These are phyloP conservation scores for Apamea anceps DNA, from an alignment of 2,888 invertebrate species.

Conservation along the genomic window DNA sequence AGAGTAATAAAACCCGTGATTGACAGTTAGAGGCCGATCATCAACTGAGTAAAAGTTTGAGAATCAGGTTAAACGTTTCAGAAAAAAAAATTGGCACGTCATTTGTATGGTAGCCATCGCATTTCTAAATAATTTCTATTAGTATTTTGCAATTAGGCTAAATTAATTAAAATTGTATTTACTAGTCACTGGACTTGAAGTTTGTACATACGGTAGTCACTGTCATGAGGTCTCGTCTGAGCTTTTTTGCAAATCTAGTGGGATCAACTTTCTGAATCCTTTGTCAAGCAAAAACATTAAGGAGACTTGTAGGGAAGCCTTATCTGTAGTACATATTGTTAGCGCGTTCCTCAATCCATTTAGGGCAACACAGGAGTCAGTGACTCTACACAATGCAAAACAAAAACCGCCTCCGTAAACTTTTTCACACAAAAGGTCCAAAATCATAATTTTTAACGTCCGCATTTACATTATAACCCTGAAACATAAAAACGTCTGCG, in stretches of 20 bases:
- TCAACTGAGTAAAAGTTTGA: conserved; percentile 72
- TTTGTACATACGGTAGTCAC: background rate
- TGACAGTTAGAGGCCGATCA: conserved; percentile 76
- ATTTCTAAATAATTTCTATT: conserved; percentile 5
- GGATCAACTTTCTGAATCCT: background rate
- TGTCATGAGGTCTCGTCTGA: background rate
- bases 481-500: conserved; percentile 47
- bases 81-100: conserved; percentile 66
- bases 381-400: conserved; percentile 32
- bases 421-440: conserved; percentile 54
- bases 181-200: background rate
- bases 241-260: background rate
- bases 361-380: conserved; percentile 44
- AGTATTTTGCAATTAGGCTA: conserved; percentile 25
- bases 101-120: conserved; percentile 45
- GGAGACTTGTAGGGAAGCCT: conserved; percentile 4
- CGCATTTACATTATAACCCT: conserved; percentile 51
- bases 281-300: conserved; percentile 13
- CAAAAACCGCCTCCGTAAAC: conserved; percentile 45
- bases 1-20: conserved; percentile 76
- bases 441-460: conserved; percentile 52
- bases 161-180: conserved; percentile 10
- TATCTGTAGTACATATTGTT: conserved; percentile 29
- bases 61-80: conserved; percentile 71
- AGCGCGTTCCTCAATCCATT: conserved; percentile 25